phyloP scores from a whole-genome alignment of 2,888 invertebrate species.

The Encarsia formosa region DNA sequence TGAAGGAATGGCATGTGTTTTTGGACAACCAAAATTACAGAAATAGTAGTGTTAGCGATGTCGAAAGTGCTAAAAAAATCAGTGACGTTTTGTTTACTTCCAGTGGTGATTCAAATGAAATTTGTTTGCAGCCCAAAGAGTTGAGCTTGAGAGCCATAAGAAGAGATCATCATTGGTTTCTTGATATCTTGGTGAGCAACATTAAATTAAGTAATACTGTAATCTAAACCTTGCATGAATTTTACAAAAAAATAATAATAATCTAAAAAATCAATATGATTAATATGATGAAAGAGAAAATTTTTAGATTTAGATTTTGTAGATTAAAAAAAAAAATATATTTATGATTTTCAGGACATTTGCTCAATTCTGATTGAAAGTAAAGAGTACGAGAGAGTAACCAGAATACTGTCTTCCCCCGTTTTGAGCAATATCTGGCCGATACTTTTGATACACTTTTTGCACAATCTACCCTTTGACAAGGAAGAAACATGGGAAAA shows the following conservation, averaged over 20 bases:
- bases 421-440: constrained; percentile 40
- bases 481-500: constrained; percentile 27
- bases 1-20: constrained; percentile 38
- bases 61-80: constrained; percentile 34
- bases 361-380: constrained; percentile 36
- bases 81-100: constrained; percentile 32
- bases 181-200: constrained; percentile 42
- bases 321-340: constrained; percentile 3
- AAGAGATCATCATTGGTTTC: constrained; percentile 40
- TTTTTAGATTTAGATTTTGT: constrained; percentile 7
- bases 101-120: constrained; percentile 21
- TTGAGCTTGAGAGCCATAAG: constrained; percentile 36
- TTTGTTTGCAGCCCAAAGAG: constrained; percentile 34
- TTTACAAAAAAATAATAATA: too few relatives aligned
- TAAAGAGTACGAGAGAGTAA: constrained; percentile 32
- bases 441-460: constrained; percentile 36
- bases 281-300: background rate
- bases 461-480: constrained; percentile 33
- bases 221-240: too few relatives aligned
- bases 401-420: constrained; percentile 33
- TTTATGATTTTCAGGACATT: constrained; percentile 34
- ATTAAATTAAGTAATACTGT: too few relatives aligned
- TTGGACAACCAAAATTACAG: constrained; percentile 34
- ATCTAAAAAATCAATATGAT: too few relatives aligned
- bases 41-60: constrained; percentile 24